phyloP scores from a whole-genome alignment of 2,888 invertebrate genomes.

The Xylota segnis region DNA sequence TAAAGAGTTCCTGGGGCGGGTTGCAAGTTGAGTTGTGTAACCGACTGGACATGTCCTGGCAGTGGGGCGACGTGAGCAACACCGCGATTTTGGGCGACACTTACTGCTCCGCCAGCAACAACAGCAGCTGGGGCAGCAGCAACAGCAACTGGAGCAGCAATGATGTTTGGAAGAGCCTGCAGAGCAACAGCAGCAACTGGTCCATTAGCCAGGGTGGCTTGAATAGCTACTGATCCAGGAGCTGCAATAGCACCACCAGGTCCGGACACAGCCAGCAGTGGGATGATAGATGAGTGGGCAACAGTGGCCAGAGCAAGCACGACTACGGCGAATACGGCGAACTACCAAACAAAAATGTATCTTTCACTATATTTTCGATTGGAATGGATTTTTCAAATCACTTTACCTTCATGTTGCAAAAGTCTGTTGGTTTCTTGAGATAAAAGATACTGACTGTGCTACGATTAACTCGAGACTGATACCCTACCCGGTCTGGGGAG shows the following conservation, averaged over 20 bases:
- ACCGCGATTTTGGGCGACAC: conserved; percentile 85
- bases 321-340: conserved; percentile 57
- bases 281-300: conserved; percentile 55
- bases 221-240: conserved; percentile 56
- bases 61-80: conserved; percentile 84
- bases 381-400: neutral
- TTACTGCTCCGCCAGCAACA: conserved; percentile 69
- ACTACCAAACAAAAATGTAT: conserved; percentile 53
- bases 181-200: conserved; percentile 49
- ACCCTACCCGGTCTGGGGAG: neutral
- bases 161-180: conserved; percentile 40
- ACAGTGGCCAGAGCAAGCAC: conserved; percentile 58
- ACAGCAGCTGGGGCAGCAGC: conserved; percentile 16
- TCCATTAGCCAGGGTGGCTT: conserved; percentile 48
- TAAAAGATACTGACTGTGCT: neutral
- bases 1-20: conserved; percentile 84
- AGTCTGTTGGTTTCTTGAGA: neutral
- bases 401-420: conserved; percentile 73
- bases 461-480: conserved; percentile 58
- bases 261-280: conserved; percentile 25
- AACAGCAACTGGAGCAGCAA: conserved; percentile 31
- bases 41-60: conserved; percentile 82
- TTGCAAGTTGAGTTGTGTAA: conserved; percentile 82
- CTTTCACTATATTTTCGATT: neutral
- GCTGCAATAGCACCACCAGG: conserved; percentile 49